Conservation (phyloP, 35 echinoderm and acorn worm species). For the Holothuria glaberrima region DNA sequence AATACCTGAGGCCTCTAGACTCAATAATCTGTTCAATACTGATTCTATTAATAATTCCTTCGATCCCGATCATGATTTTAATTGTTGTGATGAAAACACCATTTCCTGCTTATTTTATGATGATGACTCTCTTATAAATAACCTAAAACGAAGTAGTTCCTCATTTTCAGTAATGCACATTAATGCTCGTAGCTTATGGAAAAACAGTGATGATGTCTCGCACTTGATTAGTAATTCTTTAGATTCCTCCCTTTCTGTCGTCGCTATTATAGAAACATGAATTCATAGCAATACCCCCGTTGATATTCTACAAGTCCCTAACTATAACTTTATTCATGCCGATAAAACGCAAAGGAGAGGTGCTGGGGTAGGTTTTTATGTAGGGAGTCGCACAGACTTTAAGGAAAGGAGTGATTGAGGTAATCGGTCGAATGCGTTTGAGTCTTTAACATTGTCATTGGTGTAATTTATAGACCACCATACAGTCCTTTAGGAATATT, state of each 20-base stretch:
- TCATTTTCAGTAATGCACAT: conserved; percentile 1
- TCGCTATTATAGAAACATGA: conserved; percentile 26
- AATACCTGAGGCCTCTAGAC: neutral
- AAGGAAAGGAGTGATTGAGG: conserved; percentile 1
- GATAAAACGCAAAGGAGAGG: neutral
- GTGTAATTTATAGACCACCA: conserved; percentile 9
- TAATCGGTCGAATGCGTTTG: neutral
- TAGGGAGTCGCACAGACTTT: neutral
- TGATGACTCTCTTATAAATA: neutral
- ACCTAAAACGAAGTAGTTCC: neutral
- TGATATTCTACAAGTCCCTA: neutral
- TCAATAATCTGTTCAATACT: neutral
- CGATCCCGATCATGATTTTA: neutral
- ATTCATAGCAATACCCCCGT: neutral
- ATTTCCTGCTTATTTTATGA: neutral
- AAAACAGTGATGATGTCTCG: conserved; percentile 1
- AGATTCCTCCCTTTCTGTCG: neutral
- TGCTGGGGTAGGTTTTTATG: conserved; percentile 22
- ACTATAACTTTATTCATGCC: conserved; percentile 3
- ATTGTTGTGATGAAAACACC: neutral
- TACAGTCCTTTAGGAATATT: neutral
- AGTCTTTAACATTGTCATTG: conserved; percentile 16
- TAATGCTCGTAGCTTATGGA: conserved; percentile 30
- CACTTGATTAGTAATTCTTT: conserved; percentile 14
- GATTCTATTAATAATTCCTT: neutral